Evolutionary conservation across 2,888 invertebrate genomes (phyloP).

Genomic region (Agonopterix alstromeriana): DNA sequence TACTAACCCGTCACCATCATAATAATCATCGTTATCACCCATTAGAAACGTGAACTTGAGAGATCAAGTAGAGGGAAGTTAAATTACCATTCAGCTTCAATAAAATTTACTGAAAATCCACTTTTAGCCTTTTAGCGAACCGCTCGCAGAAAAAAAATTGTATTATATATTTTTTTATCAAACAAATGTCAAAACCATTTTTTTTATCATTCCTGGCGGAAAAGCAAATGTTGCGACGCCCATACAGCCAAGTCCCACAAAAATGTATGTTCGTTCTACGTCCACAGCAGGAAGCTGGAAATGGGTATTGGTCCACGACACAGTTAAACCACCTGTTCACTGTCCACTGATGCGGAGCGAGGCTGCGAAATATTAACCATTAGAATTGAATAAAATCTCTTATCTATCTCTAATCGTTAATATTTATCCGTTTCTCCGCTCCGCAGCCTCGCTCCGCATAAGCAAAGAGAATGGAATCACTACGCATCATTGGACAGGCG

Average conservation of each 20-base stretch:
- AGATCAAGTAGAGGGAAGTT: conserved; percentile 17
- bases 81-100: conserved; percentile 40
- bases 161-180: background rate
- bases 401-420: too few species aligned
- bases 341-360: too few species aligned
- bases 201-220: background rate
- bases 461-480: too few species aligned
- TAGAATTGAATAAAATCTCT: too few species aligned
- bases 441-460: too few species aligned
- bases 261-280: too few species aligned
- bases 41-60: conserved; percentile 32
- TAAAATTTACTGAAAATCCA: conserved; percentile 1
- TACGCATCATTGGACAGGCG: too few species aligned
- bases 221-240: background rate
- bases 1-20: conserved; percentile 73
- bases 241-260: background rate
- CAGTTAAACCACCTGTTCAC: too few species aligned
- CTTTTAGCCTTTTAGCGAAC: background rate
- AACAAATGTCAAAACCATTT: background rate
- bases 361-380: too few species aligned
- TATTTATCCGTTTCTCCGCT: too few species aligned
- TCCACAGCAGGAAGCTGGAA: too few species aligned
- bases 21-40: conserved; percentile 66
- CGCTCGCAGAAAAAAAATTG: background rate
- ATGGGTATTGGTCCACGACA: too few species aligned